These are phyloP conservation scores for Symphodus melops DNA, from an alignment of 2,113 vertebrate species.

Conservation along the genomic window DNA sequence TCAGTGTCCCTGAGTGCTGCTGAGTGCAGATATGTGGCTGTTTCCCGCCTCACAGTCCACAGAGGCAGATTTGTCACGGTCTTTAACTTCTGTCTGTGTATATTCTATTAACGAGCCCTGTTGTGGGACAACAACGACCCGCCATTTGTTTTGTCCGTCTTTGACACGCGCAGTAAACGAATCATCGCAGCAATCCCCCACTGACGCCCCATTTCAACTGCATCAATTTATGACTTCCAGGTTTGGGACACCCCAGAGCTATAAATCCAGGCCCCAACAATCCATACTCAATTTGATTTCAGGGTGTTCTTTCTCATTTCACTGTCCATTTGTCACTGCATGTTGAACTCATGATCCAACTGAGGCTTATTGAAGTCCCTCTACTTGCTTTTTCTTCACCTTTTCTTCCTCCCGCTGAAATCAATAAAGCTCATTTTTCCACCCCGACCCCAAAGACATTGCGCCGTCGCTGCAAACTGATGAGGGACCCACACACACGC, in stretches of 20 bases:
- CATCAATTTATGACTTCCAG: slow-evolving; percentile 76
- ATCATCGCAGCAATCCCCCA: slow-evolving; percentile 59
- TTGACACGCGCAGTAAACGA: slow-evolving; percentile 59
- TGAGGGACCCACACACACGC: slow-evolving; percentile 38
- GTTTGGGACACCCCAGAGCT: slow-evolving; percentile 51
- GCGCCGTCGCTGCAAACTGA: slow-evolving; percentile 38
- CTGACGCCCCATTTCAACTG: slow-evolving; percentile 64
- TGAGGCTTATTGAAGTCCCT: slow-evolving; percentile 62
- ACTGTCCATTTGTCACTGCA: slow-evolving; percentile 66
- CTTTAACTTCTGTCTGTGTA: slow-evolving; percentile 69
- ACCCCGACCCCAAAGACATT: slow-evolving; percentile 42
- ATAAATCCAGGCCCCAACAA: slow-evolving; percentile 68
- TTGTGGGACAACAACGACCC: slow-evolving; percentile 63
- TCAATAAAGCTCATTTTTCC: slow-evolving; percentile 74
- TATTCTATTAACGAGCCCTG: slow-evolving; percentile 68
- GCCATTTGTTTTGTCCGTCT: slow-evolving; percentile 49
- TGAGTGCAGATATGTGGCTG: slow-evolving; percentile 24
- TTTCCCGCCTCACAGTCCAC: slow-evolving; percentile 32
- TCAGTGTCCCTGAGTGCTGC: slow-evolving; percentile 21
- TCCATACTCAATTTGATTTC: slow-evolving; percentile 76
- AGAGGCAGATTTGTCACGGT: slow-evolving; percentile 63
- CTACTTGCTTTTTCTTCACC: slow-evolving; percentile 31
- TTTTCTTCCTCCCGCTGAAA: slow-evolving; percentile 42
- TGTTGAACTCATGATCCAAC: slow-evolving; percentile 71
- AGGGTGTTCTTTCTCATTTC: slow-evolving; percentile 67